Percentiles rank a stretch among this genome's conserved stretches.
Evolutionary conservation across 2,888 invertebrate genomes (phyloP).

Genomic region (Hyposoter dolosus): DNA sequence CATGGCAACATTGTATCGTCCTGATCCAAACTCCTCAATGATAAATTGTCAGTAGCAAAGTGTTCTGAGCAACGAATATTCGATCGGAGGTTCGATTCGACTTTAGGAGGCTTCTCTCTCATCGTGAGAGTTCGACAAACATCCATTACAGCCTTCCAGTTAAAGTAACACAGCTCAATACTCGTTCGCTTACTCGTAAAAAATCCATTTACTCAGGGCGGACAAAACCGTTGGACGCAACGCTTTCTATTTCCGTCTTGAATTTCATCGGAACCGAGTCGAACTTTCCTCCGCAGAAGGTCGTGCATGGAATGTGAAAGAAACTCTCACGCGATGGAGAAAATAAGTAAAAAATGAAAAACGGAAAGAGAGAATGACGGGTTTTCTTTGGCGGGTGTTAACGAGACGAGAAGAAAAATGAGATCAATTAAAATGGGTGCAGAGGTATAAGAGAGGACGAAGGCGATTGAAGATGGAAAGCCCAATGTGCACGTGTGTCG

Average conservation of each 20-base stretch:
- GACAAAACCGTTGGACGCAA: neutral
- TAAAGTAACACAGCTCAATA: constrained; percentile 8
- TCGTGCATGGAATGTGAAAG: neutral
- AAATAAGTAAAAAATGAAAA: neutral
- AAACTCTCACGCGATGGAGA: neutral
- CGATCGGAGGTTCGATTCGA: constrained; percentile 56
- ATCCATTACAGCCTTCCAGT: neutral
- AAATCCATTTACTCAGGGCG: constrained; percentile 2
- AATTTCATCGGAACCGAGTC: neutral
- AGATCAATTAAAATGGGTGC: neutral
- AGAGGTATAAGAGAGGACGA: neutral
- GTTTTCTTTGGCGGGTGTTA: neutral
- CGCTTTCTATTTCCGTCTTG: neutral
- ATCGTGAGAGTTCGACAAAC: constrained; percentile 2
- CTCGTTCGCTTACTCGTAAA: neutral
- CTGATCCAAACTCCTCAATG: no score
- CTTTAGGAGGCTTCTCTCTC: constrained; percentile 7
- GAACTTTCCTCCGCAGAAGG: neutral
- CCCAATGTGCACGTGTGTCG: neutral
- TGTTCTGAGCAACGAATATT: constrained; percentile 34
- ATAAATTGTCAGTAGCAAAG: constrained; percentile 5
- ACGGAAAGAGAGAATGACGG: neutral
- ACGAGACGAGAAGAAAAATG: neutral
- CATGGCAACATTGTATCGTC: no score
- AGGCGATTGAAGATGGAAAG: neutral